phyloP scores from a whole-genome alignment of 2,113 vertebrate species.

The Vanacampus margaritifer region DNA sequence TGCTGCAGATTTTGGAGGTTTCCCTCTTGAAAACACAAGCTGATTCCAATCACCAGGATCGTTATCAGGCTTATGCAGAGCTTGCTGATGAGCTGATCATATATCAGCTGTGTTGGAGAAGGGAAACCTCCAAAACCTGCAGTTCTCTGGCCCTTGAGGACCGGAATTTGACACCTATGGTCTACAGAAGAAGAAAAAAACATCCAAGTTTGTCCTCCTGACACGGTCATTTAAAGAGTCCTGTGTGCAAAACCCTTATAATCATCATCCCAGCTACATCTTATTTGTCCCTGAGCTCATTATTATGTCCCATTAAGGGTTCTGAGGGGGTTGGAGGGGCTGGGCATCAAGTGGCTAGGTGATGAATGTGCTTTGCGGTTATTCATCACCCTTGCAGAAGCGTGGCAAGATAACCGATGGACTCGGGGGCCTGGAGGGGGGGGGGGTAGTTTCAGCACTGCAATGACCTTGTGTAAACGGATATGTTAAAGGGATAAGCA shows the following conservation, averaged over 20 bases:
- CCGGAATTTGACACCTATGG: no score
- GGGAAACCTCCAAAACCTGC: no score
- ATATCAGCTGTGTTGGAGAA: no score
- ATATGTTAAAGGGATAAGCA: conserved; percentile 25
- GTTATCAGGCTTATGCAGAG: no score
- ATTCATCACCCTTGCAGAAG: conserved; percentile 40
- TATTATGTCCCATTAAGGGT: conserved; percentile 57
- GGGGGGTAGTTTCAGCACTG: conserved; percentile 27
- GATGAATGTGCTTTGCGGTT: conserved; percentile 57
- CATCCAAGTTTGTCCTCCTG: background rate
- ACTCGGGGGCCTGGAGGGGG: conserved; percentile 29
- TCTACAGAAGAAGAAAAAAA: no score
- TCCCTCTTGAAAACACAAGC: no score
- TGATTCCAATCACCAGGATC: no score
- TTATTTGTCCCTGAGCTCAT: conserved; percentile 47
- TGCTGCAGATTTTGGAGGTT: no score
- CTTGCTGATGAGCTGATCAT: no score
- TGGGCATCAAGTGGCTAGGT: conserved; percentile 45
- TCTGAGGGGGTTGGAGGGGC: conserved; percentile 20
- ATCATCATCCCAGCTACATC: conserved; percentile 13
- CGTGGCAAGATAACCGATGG: conserved; percentile 58
- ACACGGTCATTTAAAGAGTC: conserved; percentile 22
- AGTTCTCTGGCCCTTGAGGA: no score
- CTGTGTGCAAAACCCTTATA: conserved; percentile 15
- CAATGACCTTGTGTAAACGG: conserved; percentile 57